These are phyloP conservation scores for Mesochorus sp. DNA, from an alignment of 2,888 invertebrate genomes.

Conservation along the genomic window DNA sequence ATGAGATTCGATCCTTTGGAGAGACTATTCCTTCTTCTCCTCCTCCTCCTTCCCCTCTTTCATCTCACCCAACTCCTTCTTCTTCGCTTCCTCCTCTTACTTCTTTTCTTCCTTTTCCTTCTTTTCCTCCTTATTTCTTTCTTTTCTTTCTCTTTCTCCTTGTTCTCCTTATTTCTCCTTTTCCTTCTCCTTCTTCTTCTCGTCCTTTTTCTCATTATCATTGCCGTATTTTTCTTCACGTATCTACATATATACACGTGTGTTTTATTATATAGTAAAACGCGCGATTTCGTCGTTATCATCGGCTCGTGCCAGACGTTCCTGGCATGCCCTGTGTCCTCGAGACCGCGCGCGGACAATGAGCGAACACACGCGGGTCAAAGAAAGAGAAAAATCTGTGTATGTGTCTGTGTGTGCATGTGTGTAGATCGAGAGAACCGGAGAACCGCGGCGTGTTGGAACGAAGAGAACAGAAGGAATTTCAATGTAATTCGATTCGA, in stretches of 20 bases:
- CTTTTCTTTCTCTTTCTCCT: slow-evolving; percentile 10
- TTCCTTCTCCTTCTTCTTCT: slow-evolving; percentile 25
- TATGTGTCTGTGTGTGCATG: slow-evolving; percentile 17
- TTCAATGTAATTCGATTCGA: slow-evolving; percentile 45
- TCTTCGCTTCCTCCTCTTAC: background rate
- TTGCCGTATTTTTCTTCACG: slow-evolving; percentile 34
- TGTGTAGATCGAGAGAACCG: slow-evolving; percentile 8
- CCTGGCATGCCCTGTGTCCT: slow-evolving; percentile 48
- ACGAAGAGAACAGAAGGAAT: slow-evolving; percentile 20
- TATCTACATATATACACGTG: background rate
- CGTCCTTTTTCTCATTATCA: slow-evolving; percentile 23
- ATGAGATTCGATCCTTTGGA: slow-evolving; percentile 74
- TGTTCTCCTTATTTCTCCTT: background rate
- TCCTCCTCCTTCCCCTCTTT: slow-evolving; percentile 3
- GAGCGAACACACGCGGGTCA: background rate
- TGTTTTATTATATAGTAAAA: background rate
- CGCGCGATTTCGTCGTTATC: background rate
- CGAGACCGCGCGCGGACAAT: slow-evolving; percentile 9
- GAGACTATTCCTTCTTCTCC: slow-evolving; percentile 31
- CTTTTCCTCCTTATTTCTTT: background rate
- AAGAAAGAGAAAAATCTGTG: slow-evolving; percentile 9
- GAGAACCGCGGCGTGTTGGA: too few species aligned
- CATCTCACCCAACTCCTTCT: too few species aligned
- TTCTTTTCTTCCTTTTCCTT: background rate
- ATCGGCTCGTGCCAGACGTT: slow-evolving; percentile 61